Percentiles rank a stretch among this genome's conserved stretches.
Conservation (phyloP, 2,888 invertebrate genomes). For the Julus scanicus region DNA sequence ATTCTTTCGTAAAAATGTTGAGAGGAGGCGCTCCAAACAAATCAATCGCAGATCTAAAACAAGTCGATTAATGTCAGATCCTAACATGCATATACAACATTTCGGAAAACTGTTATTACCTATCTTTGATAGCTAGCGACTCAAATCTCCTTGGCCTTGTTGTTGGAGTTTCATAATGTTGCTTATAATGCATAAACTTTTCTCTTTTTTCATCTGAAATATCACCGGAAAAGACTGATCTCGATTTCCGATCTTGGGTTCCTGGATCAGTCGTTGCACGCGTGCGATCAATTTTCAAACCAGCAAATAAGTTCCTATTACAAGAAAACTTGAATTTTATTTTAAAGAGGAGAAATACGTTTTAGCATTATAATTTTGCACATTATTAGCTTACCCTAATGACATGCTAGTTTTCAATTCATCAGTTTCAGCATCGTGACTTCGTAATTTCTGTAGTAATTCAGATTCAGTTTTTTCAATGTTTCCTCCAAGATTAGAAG, state of each 20-base stretch:
- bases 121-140: neutral
- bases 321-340: neutral
- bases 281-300: constrained; percentile 79
- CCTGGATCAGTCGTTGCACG: neutral
- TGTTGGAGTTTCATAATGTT: neutral
- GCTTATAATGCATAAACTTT: neutral
- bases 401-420: neutral
- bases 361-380: neutral
- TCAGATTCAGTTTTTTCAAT: constrained; percentile 78
- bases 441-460: constrained; percentile 74
- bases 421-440: neutral
- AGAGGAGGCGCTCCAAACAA: constrained; percentile 74
- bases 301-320: constrained; percentile 66
- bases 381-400: neutral
- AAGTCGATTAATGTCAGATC: neutral
- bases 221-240: neutral
- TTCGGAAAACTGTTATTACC: neutral
- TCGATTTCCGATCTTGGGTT: neutral
- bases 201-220: neutral
- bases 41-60: constrained; percentile 66
- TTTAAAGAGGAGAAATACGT: neutral
- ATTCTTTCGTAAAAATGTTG: constrained; percentile 72
- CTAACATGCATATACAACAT: neutral
- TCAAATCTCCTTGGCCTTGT: neutral
- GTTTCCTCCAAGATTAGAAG: constrained; percentile 76